Base-by-base conservation (phyloP, 2,113 vertebrate genomes). In the Corythornis vintsioides region DNA sequence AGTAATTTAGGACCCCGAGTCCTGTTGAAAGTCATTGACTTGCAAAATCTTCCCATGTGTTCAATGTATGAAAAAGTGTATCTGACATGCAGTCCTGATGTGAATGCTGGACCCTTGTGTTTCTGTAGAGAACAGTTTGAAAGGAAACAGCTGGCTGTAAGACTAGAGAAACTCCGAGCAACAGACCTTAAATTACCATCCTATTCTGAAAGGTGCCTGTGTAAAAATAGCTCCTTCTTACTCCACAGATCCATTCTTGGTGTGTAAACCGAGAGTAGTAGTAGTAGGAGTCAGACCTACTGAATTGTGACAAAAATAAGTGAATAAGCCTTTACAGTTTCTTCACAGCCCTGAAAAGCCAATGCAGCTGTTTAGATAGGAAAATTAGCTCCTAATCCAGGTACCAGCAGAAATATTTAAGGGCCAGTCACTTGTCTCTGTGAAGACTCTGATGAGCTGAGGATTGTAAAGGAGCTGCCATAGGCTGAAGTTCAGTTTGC, bases 1-100 rank as follows among this genome's bases (percentile, higher is more conserved):
- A 83, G 60, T 65, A 15, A n/a, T 89, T 89, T 88, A 91, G 85
- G 57, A 81, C 48, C 69, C 40, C 35, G 83, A 74, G 57, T 86
- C 69, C 76, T 76, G 38, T 31, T 92, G 79, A 83, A 94, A 91
- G 72, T 77, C n/a, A 91, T 13, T 93, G 81, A 79, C 67, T 93
- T 88, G 81, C 84, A 93, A 94, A 87, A 73, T 92, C 52, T 92
- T n/a, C 11, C 60, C 40, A 24, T 87, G 67, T 83, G 87, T 88
- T 91, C 72, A 72, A 57, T 71, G 71, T 76, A 77, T 81, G 82
- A 77, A 85, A 33, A 93, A 74, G 29, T 71, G 2, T 53, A 71
- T 77, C 65, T 88, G 90, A 86, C 17, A 3, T 55, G 56, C 3
- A n/a, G 45, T 67, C 79, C 57, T 45, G 53, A 45, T 26, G 64